Percentiles rank a stretch among this genome's conserved stretches.
Evolutionary conservation across 2,113 vertebrate species (phyloP).

Genomic region (Osmerus mordax): DNA sequence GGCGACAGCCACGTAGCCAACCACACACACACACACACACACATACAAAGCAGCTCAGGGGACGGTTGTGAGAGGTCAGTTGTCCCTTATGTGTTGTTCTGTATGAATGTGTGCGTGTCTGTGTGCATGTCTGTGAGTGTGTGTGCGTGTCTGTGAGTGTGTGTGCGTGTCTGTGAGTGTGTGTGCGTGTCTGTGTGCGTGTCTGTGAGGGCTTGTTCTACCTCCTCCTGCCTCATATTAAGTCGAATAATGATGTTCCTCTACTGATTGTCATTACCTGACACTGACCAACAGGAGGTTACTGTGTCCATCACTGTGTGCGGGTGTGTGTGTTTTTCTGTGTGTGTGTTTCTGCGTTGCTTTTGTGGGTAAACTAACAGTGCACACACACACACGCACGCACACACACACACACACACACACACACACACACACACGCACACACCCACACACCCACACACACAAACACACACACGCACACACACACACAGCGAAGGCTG

Average conservation of each 20-base stretch:
- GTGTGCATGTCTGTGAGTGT: conserved; percentile 6
- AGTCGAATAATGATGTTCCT: too few species aligned
- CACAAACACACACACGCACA: background rate
- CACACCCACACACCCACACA: background rate
- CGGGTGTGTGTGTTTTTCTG: too few species aligned
- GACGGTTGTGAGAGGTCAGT: conserved; percentile 4
- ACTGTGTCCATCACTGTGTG: background rate
- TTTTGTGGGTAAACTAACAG: conserved; percentile 12
- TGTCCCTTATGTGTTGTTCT: background rate
- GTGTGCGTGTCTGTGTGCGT: background rate
- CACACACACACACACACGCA: conserved; percentile 3
- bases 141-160: background rate
- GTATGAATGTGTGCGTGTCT: background rate
- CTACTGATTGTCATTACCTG: too few species aligned
- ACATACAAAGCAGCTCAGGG: too few species aligned
- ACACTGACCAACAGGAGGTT: too few species aligned
- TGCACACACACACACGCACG: conserved; percentile 7
- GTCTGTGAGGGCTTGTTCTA: background rate
- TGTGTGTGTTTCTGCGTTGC: background rate
- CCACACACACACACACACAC: too few species aligned
- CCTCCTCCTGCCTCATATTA: too few species aligned
- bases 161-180: background rate
- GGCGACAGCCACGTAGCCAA: too few species aligned
- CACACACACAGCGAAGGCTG: background rate
- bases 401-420: conserved; percentile 1